Evolutionary conservation across 2,888 invertebrate genomes (phyloP).

Genomic region (Harmothoe impar): DNA sequence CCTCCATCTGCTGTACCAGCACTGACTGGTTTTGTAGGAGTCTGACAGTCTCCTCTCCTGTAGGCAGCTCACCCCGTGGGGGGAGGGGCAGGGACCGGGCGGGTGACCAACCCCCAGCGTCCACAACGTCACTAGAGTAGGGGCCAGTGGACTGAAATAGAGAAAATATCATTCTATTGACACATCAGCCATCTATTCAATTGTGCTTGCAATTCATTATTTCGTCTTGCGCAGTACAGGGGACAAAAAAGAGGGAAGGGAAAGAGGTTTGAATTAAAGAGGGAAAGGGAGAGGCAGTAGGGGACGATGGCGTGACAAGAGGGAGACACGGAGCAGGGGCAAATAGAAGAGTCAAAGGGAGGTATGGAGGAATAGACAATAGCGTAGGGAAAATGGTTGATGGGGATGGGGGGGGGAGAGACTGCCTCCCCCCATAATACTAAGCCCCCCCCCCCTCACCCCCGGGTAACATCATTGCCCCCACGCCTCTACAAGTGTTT

Average conservation of each 20-base stretch:
- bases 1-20: conserved; percentile 78
- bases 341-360: no score
- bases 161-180: background rate
- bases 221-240: background rate
- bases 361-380: no score
- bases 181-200: background rate
- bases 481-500: no score
- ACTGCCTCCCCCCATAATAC: no score
- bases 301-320: background rate
- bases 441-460: no score
- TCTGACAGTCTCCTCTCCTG: conserved; percentile 76
- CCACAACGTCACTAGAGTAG: background rate
- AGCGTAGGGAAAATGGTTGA: no score
- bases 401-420: background rate
- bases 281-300: background rate
- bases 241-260: background rate
- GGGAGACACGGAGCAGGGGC: background rate
- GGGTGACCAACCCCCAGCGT: background rate
- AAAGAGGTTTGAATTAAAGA: background rate
- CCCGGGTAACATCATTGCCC: no score
- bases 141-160: conserved; percentile 3
- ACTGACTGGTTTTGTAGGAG: conserved; percentile 78
- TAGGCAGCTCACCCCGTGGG: conserved; percentile 72
- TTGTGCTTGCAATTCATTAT: background rate
- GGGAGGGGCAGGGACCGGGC: conserved; percentile 35